phyloP scores from a whole-genome alignment of 2,888 invertebrate genomes.

The Achlya flavicornis region DNA sequence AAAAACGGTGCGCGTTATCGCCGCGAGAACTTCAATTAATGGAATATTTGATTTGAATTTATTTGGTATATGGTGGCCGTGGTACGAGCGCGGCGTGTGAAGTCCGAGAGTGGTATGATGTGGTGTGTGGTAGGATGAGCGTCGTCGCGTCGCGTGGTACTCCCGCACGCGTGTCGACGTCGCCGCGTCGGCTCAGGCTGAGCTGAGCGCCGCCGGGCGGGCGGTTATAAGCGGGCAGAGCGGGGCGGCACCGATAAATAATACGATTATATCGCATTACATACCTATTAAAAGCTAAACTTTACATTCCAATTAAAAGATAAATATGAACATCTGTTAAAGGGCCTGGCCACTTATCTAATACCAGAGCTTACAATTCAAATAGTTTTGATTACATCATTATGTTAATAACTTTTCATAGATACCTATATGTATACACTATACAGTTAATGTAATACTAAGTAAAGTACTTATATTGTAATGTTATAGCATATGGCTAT shows the following conservation, averaged over 20 bases:
- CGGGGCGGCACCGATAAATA: conserved; percentile 67
- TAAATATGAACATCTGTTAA: conserved; percentile 67
- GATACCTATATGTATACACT: too few species aligned
- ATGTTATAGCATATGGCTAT: conserved; percentile 22
- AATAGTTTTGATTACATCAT: conserved; percentile 12
- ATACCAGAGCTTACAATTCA: conserved; percentile 21
- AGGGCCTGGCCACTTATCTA: conserved; percentile 49
- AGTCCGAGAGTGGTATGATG: conserved; percentile 52
- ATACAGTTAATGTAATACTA: too few species aligned
- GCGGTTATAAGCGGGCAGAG: conserved; percentile 60
- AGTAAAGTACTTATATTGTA: background rate
- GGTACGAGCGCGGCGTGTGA: conserved; percentile 52
- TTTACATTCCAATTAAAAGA: conserved; percentile 64
- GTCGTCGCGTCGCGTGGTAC: conserved; percentile 21
- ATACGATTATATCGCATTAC: conserved; percentile 71
- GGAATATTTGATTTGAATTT: conserved; percentile 70
- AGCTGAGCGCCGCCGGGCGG: conserved; percentile 52
- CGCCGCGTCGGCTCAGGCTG: conserved; percentile 15
- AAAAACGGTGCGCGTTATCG: conserved; percentile 74
- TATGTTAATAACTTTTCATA: conserved; percentile 1
- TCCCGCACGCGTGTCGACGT: conserved; percentile 21
- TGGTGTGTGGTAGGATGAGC: conserved; percentile 22
- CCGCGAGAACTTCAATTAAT: conserved; percentile 73
- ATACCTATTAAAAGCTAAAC: conserved; percentile 70
- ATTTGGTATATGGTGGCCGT: conserved; percentile 31